Evolutionary conservation across 2,888 invertebrate species (phyloP), one percentile per base, ranked within the genome.

Genomic region (Drosophila multiciliata): DNA sequence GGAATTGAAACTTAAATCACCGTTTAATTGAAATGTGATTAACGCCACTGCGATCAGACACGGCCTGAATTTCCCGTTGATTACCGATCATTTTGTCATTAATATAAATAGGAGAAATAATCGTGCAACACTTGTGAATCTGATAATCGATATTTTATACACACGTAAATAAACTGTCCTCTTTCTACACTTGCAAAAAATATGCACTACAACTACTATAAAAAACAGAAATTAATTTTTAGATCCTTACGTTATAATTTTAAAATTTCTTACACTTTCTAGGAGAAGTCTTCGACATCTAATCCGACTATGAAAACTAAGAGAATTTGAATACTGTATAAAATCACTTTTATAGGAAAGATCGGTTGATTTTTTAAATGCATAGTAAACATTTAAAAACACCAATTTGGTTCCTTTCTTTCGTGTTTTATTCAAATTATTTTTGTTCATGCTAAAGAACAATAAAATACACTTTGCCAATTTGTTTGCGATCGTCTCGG

Each of bases 11-110:
- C 50, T 63, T 45, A 65, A 84, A 84, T 85, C 60, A 69, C 54
- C 80, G 77, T 80, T 88, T 83, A 83, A 88, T 83, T 86, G 77
- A 83, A 73, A 71, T 69, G 73, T 67, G 66, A 73, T 87, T 71
- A 80, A 55, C 53, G 62, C 61, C 53, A 70, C 26, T 57, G 23
- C 61, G 66, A 79, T 9, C 32, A 38, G 32, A 26, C 36, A 17
- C 36, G 54, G 36, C 36, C 54, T 54, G 35, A 26, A 50, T 70
- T 50, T 60, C 59, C 40, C 40, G 54, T n/a, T 54, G 54, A 36
- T 57, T 38, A 55, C 32, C 12, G 49, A 15, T 49, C 33, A 48
- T 66, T 59, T 58, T 52, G 66, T 42, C 60, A 76, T 67, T 64
- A 52, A 67, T 75, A 57, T 68, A 42, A 68, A 58, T 42, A 2